Percentiles rank a stretch among this genome's conserved stretches.
Conservation (phyloP, 2,797 vertebrate genomes). For the Gallinago nigripennis region DNA sequence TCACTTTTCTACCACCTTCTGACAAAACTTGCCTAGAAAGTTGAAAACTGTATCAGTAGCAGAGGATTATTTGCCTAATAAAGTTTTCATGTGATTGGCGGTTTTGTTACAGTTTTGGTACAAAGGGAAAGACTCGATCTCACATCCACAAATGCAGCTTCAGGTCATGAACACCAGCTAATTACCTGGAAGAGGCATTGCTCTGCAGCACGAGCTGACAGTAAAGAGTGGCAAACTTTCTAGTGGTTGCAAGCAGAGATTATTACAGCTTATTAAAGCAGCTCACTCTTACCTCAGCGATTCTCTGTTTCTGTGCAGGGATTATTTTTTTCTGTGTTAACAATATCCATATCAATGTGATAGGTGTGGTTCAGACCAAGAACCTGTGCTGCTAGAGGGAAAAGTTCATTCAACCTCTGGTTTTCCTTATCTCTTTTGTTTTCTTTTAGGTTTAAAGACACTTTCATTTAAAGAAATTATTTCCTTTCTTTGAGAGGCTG, state of each 20-base stretch:
- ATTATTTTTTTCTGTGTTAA: neutral
- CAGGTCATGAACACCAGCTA: neutral
- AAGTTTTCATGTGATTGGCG: neutral
- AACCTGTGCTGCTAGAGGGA: slow-evolving; percentile 1
- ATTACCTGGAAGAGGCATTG: neutral
- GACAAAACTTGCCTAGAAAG: neutral
- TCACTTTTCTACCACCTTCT: neutral
- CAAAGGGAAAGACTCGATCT: neutral
- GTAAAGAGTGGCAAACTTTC: neutral
- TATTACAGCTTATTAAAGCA: neutral
- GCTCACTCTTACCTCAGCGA: neutral
- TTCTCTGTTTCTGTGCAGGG: neutral
- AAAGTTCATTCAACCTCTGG: slow-evolving; percentile 38
- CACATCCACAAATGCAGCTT: neutral
- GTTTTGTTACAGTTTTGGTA: neutral
- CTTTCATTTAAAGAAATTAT: slow-evolving; percentile 17
- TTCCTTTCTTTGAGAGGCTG: neutral
- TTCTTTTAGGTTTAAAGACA: slow-evolving; percentile 29
- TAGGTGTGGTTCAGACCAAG: neutral
- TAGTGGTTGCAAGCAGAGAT: neutral
- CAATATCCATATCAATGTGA: neutral
- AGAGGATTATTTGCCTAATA: neutral
- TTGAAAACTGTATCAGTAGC: neutral
- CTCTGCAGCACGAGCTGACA: neutral
- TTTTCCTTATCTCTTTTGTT: slow-evolving; percentile 31